Conservation (phyloP, 30 jellyfish, hydroid and myxozoan species). For the Calvadosia cruxmelitensis region DNA sequence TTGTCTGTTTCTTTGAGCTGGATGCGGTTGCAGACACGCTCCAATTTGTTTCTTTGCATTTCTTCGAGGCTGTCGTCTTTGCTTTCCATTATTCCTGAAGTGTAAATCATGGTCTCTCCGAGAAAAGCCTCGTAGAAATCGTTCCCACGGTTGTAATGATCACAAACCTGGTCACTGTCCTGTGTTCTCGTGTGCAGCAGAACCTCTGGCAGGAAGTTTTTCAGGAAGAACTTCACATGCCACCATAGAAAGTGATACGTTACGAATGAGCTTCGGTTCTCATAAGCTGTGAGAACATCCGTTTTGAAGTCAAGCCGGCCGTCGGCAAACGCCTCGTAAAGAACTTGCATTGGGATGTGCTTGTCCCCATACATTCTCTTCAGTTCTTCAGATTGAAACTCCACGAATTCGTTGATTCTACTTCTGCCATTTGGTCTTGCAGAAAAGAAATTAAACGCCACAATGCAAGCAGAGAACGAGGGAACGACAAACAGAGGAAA, state of each 20-base stretch:
- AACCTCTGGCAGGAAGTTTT: conserved; percentile 76
- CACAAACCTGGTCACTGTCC: conserved; percentile 66
- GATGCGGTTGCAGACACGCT: conserved; percentile 47
- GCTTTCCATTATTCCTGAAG: conserved; percentile 50
- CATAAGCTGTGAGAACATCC: conserved; percentile 55
- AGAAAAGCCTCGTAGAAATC: conserved; percentile 71
- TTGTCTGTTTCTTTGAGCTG: conserved; percentile 37
- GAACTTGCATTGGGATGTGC: conserved; percentile 59
- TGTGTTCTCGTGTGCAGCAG: conserved; percentile 49
- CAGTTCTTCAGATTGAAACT: conserved; percentile 35
- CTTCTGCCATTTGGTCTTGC: conserved; percentile 17
- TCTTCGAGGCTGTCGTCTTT: conserved; percentile 57
- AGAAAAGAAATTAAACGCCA: conserved; percentile 13
- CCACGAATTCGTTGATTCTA: conserved; percentile 47
- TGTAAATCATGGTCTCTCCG: conserved; percentile 72
- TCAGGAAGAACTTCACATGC: conserved; percentile 76
- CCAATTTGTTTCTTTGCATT: conserved; percentile 61
- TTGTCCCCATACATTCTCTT: conserved; percentile 28
- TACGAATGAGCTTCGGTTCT: conserved; percentile 47
- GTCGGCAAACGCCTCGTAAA: conserved; percentile 74
- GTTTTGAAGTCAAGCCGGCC: conserved; percentile 53
- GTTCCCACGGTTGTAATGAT: conserved; percentile 90
- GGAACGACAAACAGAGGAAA: background rate
- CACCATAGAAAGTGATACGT: conserved; percentile 67
- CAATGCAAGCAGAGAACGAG: background rate